Conservation (phyloP, 2,797 vertebrate genomes). For the Nasua narica region DNA sequence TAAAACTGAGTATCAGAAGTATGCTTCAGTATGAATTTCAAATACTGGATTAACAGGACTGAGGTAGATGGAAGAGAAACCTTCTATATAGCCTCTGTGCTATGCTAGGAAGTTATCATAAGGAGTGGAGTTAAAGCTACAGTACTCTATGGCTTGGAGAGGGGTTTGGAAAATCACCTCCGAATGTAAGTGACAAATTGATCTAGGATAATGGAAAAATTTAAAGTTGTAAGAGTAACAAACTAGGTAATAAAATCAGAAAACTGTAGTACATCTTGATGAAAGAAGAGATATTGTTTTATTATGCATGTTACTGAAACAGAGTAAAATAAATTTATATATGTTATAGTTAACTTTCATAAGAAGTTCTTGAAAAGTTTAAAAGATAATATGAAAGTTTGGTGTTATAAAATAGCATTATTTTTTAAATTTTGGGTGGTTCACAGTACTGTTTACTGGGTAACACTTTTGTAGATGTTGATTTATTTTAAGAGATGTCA, state of each 20-base stretch:
- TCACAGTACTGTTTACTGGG: neutral
- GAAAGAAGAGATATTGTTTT: neutral
- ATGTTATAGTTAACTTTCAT: neutral
- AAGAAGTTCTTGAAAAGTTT: neutral
- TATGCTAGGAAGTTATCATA: neutral
- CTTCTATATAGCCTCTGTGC: neutral
- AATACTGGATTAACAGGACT: neutral
- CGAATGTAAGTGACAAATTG: neutral
- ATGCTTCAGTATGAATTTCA: neutral
- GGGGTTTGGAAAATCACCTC: neutral
- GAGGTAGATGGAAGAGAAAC: neutral
- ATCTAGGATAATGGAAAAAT: neutral
- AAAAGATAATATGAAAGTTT: neutral
- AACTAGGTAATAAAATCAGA: neutral
- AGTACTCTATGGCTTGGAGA: fast-evolving
- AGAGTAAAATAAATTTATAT: neutral
- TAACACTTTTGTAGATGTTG: neutral
- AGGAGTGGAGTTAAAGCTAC: neutral
- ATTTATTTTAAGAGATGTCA: neutral
- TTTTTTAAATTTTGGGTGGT: neutral
- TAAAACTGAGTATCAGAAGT: neutral
- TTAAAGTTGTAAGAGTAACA: neutral
- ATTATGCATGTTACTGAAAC: neutral
- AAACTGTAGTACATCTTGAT: neutral
- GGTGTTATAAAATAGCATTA: neutral